These are phyloP conservation scores for Brachypterus glaber DNA, from an alignment of 2,888 invertebrate genomes.

Conservation along the genomic window DNA sequence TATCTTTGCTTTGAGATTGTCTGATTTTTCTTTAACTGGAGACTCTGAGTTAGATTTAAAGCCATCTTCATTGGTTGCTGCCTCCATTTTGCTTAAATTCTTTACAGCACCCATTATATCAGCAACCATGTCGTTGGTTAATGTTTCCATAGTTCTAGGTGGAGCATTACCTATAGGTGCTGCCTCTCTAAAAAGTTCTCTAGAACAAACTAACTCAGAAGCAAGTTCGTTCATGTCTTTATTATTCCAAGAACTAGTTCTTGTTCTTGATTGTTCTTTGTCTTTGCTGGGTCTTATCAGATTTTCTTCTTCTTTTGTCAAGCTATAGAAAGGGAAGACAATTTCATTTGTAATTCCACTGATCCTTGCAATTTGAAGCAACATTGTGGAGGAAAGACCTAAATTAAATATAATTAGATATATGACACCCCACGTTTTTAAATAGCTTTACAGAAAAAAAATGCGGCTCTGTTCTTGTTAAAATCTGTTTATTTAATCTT, in stretches of 20 bases:
- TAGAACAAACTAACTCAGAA: too few species aligned
- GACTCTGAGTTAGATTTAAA: slow-evolving; percentile 18
- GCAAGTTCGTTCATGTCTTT: not conserved
- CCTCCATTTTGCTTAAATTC: slow-evolving; percentile 36
- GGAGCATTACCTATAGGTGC: too few species aligned
- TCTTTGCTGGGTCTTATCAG: slow-evolving; percentile 27
- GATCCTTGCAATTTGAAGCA: slow-evolving; percentile 46
- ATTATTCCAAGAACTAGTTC: not conserved
- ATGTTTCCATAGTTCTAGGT: slow-evolving; percentile 39
- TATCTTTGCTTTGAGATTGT: slow-evolving; percentile 27
- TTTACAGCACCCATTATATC: slow-evolving; percentile 47
- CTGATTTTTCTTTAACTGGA: slow-evolving; percentile 14
- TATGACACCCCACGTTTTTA: too few species aligned
- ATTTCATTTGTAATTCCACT: slow-evolving; percentile 48
- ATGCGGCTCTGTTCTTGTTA: too few species aligned
- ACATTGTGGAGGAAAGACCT: slow-evolving; percentile 41
- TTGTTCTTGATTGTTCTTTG: not conserved
- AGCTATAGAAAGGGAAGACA: slow-evolving; percentile 33
- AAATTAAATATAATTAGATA: slow-evolving; percentile 1
- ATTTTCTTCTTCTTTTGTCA: slow-evolving; percentile 36
- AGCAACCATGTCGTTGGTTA: slow-evolving; percentile 44
- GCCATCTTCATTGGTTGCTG: slow-evolving; percentile 22
- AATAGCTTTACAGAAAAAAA: too few species aligned
- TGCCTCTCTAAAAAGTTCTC: slow-evolving; percentile 7
- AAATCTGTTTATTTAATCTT: too few species aligned